phyloP scores from a whole-genome alignment of 2,888 invertebrate species.

The Ceramica pisi region DNA sequence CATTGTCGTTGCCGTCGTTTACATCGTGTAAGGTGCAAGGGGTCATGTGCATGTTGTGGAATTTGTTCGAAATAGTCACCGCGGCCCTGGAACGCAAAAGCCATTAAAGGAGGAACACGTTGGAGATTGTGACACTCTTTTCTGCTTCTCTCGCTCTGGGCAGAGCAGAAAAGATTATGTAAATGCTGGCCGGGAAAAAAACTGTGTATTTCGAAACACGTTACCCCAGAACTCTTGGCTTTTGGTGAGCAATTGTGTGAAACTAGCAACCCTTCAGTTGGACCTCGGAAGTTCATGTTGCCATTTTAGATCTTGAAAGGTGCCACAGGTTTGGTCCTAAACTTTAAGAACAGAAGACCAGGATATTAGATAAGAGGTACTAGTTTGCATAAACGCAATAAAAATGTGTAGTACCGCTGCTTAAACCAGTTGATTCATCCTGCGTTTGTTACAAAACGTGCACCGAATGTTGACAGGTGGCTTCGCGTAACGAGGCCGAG shows the following conservation, averaged over 20 bases:
- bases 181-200: too few species aligned
- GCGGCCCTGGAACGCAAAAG: too few species aligned
- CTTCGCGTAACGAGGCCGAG: conserved; percentile 51
- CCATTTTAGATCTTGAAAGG: not conserved
- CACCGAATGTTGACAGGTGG: conserved; percentile 59
- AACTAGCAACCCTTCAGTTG: not conserved
- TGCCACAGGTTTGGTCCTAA: not conserved
- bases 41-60: too few species aligned
- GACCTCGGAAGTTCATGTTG: not conserved
- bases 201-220: too few species aligned
- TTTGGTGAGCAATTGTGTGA: not conserved
- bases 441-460: conserved; percentile 51
- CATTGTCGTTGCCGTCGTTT: not conserved
- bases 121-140: too few species aligned
- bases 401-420: conserved; percentile 43
- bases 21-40: not conserved
- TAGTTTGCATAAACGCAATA: not conserved
- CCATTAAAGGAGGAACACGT: too few species aligned
- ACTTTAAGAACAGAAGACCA: not conserved
- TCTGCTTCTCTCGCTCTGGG: too few species aligned
- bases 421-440: conserved; percentile 49
- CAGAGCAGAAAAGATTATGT: too few species aligned
- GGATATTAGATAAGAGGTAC: not conserved
- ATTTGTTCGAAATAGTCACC: too few species aligned
- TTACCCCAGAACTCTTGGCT: not conserved